Evolutionary conservation across 2,113 vertebrate species (phyloP).

Genomic region (Micronycteris hirsuta): DNA sequence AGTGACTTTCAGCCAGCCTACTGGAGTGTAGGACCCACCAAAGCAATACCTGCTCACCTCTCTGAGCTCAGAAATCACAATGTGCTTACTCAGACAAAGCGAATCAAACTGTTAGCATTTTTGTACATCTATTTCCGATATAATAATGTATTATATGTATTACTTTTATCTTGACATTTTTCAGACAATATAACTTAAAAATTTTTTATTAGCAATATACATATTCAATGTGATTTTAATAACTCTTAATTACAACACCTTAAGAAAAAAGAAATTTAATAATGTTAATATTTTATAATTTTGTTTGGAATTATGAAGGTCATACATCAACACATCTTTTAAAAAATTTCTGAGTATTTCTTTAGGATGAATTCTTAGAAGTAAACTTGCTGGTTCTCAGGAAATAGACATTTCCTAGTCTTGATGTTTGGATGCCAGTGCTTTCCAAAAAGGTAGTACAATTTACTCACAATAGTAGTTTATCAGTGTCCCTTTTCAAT

Average conservation of each 20-base stretch:
- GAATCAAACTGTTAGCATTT: not conserved
- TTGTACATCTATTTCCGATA: not conserved
- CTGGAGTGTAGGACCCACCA: not conserved
- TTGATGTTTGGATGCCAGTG: not conserved
- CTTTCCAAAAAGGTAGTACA: not conserved
- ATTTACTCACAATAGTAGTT: not conserved
- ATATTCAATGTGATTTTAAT: not conserved
- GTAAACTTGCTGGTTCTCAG: not conserved
- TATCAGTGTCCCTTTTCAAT: not conserved
- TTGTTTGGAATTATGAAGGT: not conserved
- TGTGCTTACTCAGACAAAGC: not conserved
- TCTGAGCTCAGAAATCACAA: not conserved
- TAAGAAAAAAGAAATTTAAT: not conserved
- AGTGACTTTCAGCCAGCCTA: too few relatives aligned
- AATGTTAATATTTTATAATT: not conserved
- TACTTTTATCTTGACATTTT: not conserved
- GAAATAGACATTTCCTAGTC: not conserved
- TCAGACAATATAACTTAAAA: not conserved
- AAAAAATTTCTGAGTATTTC: not conserved
- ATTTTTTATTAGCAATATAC: not conserved
- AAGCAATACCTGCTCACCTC: slow-evolving; percentile 3
- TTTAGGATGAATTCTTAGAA: not conserved
- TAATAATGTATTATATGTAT: not conserved
- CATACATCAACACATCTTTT: not conserved
- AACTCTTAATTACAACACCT: not conserved